Evolutionary conservation across 2,888 invertebrate genomes (phyloP), one percentile per base, ranked within the genome.

Genomic region (Amiota communis): DNA sequence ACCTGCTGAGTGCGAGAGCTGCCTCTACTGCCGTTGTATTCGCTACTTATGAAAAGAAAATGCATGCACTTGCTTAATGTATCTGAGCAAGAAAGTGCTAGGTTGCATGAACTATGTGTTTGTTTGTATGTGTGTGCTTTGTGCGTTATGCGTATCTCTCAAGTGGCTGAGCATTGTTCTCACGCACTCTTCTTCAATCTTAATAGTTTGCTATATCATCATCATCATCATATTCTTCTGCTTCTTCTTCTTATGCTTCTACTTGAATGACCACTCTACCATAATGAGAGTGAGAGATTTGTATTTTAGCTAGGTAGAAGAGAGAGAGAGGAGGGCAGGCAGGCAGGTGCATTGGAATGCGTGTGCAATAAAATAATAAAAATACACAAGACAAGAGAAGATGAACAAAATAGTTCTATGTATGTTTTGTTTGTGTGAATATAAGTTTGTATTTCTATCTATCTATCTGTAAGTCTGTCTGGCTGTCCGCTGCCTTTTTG

Each of bases 261-360:
- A 36, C 36, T 36, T 36, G 36, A 36, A 36, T 36, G 36, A 36
- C 36, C 36, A 36, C 36, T 36, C 36, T 6, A 36, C 36, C 36
- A 36, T 36, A 36, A 36, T 36, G 36, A 36, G 36, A 36, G 36
- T 36, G 6, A 36, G 36, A 36, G 36, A 36, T 4, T 6, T 36
- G 3, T 4, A n/a, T n/a, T n/a, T n/a, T n/a, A 20, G 15, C n/a
- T 48, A 9, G 48, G 11, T 17, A 13, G 20, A 65, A 36, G 23
- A 20, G 67, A 12, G 23, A 6, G 36, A 23, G 61, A n/a, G 49
- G 51, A 23, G 67, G 71, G 71, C 61, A 36, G 17, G 36, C 36
- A 51, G 74, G 85, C 83, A 83, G 83, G 83, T 83, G 83, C 83
- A 77, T 78, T 80, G 83, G 86, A 85, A 83, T 83, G 82, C 81